phyloP scores from a whole-genome alignment of 2,888 invertebrate genomes.

The Acronicta alni region DNA sequence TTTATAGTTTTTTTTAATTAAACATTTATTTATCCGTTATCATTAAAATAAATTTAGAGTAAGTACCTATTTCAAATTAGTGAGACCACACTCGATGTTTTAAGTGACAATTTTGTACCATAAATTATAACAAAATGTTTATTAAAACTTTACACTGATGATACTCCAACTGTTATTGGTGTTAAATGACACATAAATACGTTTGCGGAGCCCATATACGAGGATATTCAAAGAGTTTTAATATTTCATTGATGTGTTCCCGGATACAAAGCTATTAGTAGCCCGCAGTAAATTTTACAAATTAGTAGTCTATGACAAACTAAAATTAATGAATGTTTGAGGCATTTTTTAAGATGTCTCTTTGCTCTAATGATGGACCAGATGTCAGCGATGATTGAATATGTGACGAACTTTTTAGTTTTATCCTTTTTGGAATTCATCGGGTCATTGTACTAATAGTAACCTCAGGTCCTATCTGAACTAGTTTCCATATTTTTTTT shows the following conservation, averaged over 20 bases:
- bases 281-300: constrained; percentile 84
- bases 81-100: constrained; percentile 72
- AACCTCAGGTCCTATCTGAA: constrained; percentile 8
- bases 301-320: constrained; percentile 87
- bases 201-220: constrained; percentile 67
- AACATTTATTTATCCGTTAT: constrained; percentile 35
- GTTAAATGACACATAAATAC: constrained; percentile 85
- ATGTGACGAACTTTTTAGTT: constrained; percentile 66
- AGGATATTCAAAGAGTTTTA: constrained; percentile 71
- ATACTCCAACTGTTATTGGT: constrained; percentile 74
- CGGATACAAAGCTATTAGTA: constrained; percentile 85
- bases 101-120: constrained; percentile 52
- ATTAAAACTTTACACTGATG: constrained; percentile 75
- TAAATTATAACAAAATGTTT: constrained; percentile 75
- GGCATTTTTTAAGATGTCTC: constrained; percentile 74
- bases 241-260: constrained; percentile 80
- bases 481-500: background rate
- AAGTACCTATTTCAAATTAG: constrained; percentile 53
- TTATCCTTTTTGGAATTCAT: constrained; percentile 42
- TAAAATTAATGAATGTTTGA: constrained; percentile 81
- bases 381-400: constrained; percentile 78
- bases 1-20: constrained; percentile 9
- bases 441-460: constrained; percentile 61
- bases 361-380: constrained; percentile 80
- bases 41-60: constrained; percentile 37